phyloP scores from a whole-genome alignment of 2,888 invertebrate genomes.

The Cenopis cana region DNA sequence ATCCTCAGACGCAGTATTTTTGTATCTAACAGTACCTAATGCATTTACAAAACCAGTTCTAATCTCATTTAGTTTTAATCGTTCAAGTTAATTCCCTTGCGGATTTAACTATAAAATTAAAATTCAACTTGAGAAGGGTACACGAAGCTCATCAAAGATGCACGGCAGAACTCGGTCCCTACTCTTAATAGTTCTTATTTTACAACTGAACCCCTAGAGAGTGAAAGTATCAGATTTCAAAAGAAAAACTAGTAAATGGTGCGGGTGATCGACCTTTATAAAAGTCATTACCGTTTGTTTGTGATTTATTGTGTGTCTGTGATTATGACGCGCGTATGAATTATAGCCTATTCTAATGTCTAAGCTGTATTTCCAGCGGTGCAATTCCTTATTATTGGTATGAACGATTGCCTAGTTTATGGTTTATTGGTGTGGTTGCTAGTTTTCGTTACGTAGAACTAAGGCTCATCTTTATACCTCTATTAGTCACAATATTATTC shows the following conservation, averaged over 20 bases:
- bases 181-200: constrained; percentile 35
- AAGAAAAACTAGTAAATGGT: neutral
- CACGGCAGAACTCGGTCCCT: constrained; percentile 18
- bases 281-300: neutral
- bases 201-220: constrained; percentile 18
- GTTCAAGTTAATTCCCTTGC: constrained; percentile 22
- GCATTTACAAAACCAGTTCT: constrained; percentile 18
- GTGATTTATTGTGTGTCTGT: neutral
- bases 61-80: constrained; percentile 37
- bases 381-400: too few relatives aligned
- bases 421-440: too few relatives aligned
- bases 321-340: too few relatives aligned
- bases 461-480: too few relatives aligned
- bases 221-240: too few relatives aligned
- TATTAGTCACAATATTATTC: too few relatives aligned
- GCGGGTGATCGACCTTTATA: neutral
- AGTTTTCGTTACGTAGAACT: too few relatives aligned
- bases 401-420: too few relatives aligned
- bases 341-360: too few relatives aligned
- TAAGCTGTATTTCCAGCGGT: too few relatives aligned
- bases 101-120: constrained; percentile 38
- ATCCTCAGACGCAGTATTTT: neutral
- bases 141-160: constrained; percentile 32
- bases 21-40: neutral
- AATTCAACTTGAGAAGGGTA: constrained; percentile 40